Evolutionary conservation across 2,797 vertebrate genomes (phyloP).

Genomic region (Argentina silus): DNA sequence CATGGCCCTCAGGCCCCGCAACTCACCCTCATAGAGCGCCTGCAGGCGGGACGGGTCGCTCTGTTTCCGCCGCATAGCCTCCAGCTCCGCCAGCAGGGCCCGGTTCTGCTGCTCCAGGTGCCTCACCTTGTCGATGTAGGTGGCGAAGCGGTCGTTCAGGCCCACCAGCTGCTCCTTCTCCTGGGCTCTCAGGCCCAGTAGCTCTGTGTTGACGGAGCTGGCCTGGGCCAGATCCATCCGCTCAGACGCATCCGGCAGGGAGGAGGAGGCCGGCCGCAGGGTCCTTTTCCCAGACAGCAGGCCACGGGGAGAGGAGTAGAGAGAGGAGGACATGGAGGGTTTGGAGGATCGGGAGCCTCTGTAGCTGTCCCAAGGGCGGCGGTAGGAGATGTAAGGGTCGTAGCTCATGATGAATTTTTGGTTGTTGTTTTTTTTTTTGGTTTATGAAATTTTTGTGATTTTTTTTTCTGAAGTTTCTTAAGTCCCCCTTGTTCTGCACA

Average conservation of each 20-base stretch:
- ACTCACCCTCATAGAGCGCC: slow-evolving; percentile 78
- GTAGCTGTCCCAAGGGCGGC: slow-evolving; percentile 76
- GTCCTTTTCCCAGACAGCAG: slow-evolving; percentile 60
- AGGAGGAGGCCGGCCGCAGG: slow-evolving; percentile 53
- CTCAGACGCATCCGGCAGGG: slow-evolving; percentile 50
- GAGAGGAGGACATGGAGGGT: slow-evolving; percentile 60
- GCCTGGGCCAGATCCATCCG: slow-evolving; percentile 74
- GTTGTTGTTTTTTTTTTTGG: slow-evolving; percentile 56
- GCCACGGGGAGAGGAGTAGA: slow-evolving; percentile 51
- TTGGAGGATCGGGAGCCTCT: slow-evolving; percentile 60
- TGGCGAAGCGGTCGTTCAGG: slow-evolving; percentile 84
- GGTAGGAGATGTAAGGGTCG: slow-evolving; percentile 69
- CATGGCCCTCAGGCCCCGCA: slow-evolving; percentile 74
- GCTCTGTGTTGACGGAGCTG: slow-evolving; percentile 78
- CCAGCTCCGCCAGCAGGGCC: slow-evolving; percentile 78
- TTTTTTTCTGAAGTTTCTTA: slow-evolving; percentile 55
- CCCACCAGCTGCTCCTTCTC: slow-evolving; percentile 83
- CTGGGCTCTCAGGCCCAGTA: slow-evolving; percentile 79
- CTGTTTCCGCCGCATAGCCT: slow-evolving; percentile 72
- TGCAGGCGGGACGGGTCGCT: slow-evolving; percentile 78
- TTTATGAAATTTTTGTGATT: slow-evolving; percentile 64
- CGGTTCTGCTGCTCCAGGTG: slow-evolving; percentile 83
- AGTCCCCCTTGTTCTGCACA: slow-evolving; percentile 88
- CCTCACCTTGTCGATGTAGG: slow-evolving; percentile 84
- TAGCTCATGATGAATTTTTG: slow-evolving; percentile 80